Base-by-base conservation (phyloP, 2,113 vertebrate species). In the Mixornis gularis region DNA sequence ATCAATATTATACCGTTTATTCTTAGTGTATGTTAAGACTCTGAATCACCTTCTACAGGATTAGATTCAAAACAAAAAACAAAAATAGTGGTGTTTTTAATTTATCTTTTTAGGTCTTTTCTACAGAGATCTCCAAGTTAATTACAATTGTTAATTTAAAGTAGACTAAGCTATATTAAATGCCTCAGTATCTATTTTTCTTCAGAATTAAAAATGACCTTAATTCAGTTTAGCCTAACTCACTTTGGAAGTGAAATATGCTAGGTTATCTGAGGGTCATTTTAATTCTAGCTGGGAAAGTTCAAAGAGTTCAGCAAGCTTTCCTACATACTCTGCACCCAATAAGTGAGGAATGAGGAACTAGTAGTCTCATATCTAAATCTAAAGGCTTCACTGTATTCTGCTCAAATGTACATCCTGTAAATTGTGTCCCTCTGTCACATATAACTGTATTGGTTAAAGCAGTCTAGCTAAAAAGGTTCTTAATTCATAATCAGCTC, bases 171-270 rank as follows among this genome's bases (percentile, higher is more conserved):
- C 34, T 78, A n/a, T 80, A 89, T 84, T 78, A 80, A 86, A 81
- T 70, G 38, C 34, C 11, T 84, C 40, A 36, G 38, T 49, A 68
- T 77, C 34, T 77, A 46, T 78, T 90, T 92, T 84, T 74, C 64
- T 89, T 89, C 89, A 89, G 60, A 95, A 90, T 91, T 94, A 93
- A 90, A 88, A 95, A 78, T 92, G 20, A 88, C 83, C 83, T 86
- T 86, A 86, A 80, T 92, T 93, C 79, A 77, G 7, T 92, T 79
- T 62, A 86, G 59, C 55, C 46, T 82, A 43, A 68, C 36, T 89
- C 70, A 71, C 21, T 58, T 63, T 66, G 65, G 34, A 70, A 86
- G 38, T 44, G n/a, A 70, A 81, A 73, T 46, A 63, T 56, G 24
- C 32, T 93, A 34, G 27, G 51, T 79, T 72, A 77, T 56, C 38